phyloP scores from a whole-genome alignment of 2,113 vertebrate species.

The Hippocampus abdominalis region DNA sequence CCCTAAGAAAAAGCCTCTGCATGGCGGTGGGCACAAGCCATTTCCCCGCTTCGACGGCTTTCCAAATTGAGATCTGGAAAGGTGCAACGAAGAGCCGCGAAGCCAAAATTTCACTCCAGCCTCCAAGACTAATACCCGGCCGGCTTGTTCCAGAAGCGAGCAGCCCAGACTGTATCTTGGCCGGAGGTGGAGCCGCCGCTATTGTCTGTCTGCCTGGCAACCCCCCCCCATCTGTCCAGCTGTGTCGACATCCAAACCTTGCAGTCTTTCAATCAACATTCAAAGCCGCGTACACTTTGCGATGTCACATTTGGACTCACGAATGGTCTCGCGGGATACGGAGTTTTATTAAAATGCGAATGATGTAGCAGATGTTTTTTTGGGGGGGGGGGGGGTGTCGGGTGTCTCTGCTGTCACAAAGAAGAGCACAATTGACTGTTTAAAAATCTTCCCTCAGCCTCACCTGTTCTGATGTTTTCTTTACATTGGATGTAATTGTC shows the following conservation, averaged over 20 bases:
- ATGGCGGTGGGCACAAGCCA: constrained; percentile 56
- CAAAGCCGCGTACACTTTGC: constrained; percentile 26
- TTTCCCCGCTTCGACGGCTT: constrained; percentile 63
- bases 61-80: constrained; percentile 66
- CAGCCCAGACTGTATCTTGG: constrained; percentile 18
- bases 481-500: too few species aligned
- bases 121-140: constrained; percentile 4
- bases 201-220: constrained; percentile 42
- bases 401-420: not conserved
- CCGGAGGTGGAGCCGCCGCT: constrained; percentile 34
- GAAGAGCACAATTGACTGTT: constrained; percentile 12
- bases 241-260: constrained; percentile 24
- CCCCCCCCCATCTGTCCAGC: constrained; percentile 31
- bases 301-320: constrained; percentile 12
- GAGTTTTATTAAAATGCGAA: constrained; percentile 47
- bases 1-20: constrained; percentile 40
- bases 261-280: constrained; percentile 33
- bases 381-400: too few species aligned
- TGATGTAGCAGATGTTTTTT: constrained; percentile 47
- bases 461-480: too few species aligned
- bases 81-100: constrained; percentile 32
- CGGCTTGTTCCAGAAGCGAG: constrained; percentile 10
- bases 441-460: too few species aligned
- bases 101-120: constrained; percentile 24
- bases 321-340: constrained; percentile 21